phyloP scores from a whole-genome alignment of 2,888 invertebrate species.

The Stenchaetothrips biformis region DNA sequence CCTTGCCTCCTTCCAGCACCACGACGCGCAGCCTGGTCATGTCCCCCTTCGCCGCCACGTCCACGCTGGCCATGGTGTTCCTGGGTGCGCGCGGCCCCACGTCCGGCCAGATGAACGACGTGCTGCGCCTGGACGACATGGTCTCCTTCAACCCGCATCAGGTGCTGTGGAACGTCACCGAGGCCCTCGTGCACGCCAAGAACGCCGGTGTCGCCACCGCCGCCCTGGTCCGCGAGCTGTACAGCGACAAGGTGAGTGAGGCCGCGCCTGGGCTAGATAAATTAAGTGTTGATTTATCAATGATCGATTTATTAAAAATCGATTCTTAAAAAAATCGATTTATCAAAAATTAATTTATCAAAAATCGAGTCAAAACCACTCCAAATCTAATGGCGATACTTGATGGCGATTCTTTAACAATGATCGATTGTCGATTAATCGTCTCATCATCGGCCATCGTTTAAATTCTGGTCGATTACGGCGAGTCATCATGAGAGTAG shows the following conservation, averaged over 20 bases:
- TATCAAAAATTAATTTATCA: too few species aligned
- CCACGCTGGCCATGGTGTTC: slow-evolving; percentile 85
- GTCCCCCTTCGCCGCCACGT: slow-evolving; percentile 79
- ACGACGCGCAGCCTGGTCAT: slow-evolving; percentile 64
- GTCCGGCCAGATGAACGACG: slow-evolving; percentile 85
- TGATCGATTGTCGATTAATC: too few species aligned
- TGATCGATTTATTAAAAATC: too few species aligned
- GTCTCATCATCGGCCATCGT: too few species aligned
- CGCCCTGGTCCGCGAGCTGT: slow-evolving; percentile 75
- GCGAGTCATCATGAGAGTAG: too few species aligned
- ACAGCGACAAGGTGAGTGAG: slow-evolving; percentile 61
- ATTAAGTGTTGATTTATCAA: too few species aligned
- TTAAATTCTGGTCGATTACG: too few species aligned
- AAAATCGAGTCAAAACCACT: too few species aligned
- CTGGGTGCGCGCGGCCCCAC: slow-evolving; percentile 81
- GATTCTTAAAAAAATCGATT: too few species aligned
- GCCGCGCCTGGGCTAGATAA: too few species aligned
- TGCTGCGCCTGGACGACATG: slow-evolving; percentile 78
- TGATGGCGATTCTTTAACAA: too few species aligned
- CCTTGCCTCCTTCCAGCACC: slow-evolving; percentile 46
- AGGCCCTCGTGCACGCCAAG: slow-evolving; percentile 59
- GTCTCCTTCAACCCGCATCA: slow-evolving; percentile 86
- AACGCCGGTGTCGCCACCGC: slow-evolving; percentile 71
- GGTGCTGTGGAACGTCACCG: slow-evolving; percentile 78
- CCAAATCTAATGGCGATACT: too few species aligned